A percentile compares a stretch with the other conserved stretches of the same genome.
phyloP scores from a whole-genome alignment of 2,113 vertebrate species.

The Amphilophus citrinellus region DNA sequence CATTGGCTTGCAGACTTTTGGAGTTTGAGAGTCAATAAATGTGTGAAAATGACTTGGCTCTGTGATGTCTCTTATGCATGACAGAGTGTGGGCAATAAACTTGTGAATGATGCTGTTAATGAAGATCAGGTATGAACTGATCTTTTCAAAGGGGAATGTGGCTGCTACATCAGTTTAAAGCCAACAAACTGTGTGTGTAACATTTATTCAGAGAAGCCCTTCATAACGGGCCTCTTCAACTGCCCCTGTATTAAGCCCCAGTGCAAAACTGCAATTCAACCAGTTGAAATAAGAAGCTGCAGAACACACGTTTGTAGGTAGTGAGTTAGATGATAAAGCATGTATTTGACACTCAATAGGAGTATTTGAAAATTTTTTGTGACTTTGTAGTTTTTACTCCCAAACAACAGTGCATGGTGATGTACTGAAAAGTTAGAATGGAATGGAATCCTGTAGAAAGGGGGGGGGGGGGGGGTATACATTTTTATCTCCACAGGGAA shows the following conservation, averaged over 20 bases:
- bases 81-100: background rate
- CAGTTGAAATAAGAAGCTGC: background rate
- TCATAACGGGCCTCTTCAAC: background rate
- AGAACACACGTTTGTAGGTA: too few species aligned
- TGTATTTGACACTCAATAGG: background rate
- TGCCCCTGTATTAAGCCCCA: background rate
- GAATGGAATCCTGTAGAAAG: background rate
- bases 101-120: background rate
- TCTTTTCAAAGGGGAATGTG: background rate
- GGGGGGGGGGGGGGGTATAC: background rate
- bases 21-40: too few species aligned
- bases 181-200: background rate
- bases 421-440: background rate
- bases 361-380: too few species aligned
- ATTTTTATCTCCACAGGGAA: background rate
- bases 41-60: too few species aligned
- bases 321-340: background rate
- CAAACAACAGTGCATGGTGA: fast-evolving
- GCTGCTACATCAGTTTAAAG: background rate
- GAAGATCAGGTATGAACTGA: background rate
- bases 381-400: background rate
- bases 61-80: too few species aligned
- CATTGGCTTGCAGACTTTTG: too few species aligned
- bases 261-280: background rate
- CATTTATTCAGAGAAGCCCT: background rate